These are phyloP conservation scores for Coelogynopora nodosa DNA, from an alignment of 2,888 invertebrate genomes.

Conservation along the genomic window DNA sequence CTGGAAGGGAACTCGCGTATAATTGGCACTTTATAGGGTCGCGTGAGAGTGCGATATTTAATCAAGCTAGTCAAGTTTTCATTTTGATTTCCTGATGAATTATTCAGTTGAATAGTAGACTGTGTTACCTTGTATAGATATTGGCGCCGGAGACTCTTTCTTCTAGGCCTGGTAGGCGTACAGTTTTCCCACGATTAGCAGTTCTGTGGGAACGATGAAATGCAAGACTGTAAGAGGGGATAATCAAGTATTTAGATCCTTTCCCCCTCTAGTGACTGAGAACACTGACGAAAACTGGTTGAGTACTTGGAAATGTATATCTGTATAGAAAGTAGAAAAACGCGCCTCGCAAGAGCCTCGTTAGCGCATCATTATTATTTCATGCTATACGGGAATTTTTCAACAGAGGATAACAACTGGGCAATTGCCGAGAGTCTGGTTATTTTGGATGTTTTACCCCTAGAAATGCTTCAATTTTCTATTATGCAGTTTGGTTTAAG, in stretches of 20 bases:
- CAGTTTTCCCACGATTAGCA: slow-evolving; percentile 11
- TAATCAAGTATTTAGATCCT: slow-evolving; percentile 18
- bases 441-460: not conserved
- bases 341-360: not conserved
- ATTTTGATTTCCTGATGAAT: slow-evolving; percentile 17
- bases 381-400: not conserved
- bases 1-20: not conserved
- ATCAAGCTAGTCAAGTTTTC: slow-evolving; percentile 24
- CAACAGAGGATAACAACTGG: not conserved
- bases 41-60: slow-evolving; percentile 4
- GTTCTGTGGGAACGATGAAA: not conserved
- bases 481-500: not conserved
- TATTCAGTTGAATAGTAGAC: not conserved
- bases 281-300: not conserved
- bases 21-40: slow-evolving; percentile 24
- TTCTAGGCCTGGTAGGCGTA: not conserved
- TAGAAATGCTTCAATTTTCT: no score
- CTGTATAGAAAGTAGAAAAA: not conserved
- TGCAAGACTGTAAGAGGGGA: not conserved
- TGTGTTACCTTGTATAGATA: not conserved
- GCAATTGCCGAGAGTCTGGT: not conserved
- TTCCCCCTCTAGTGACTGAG: not conserved
- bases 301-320: not conserved
- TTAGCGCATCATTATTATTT: slow-evolving; percentile 23
- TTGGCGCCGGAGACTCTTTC: not conserved